Evolutionary conservation across 2,888 invertebrate species (phyloP).

Genomic region (Tipula confusa): DNA sequence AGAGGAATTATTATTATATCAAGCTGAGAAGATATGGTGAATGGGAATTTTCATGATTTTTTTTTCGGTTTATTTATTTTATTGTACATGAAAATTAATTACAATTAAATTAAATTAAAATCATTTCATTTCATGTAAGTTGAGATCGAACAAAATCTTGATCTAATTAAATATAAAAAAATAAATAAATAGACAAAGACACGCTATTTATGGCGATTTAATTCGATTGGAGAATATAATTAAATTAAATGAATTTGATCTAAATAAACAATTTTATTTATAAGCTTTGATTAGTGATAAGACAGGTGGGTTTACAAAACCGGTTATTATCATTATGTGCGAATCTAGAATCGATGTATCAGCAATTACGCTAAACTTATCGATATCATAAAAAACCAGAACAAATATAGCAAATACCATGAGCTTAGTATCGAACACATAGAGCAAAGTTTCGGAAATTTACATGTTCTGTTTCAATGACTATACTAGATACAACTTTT

Average conservation of each 20-base stretch:
- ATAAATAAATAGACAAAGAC: slow-evolving; percentile 25
- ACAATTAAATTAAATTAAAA: slow-evolving; percentile 15
- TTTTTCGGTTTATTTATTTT: neutral
- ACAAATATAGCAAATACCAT: no score
- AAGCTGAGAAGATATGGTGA: neutral
- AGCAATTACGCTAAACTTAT: no score
- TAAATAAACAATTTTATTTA: neutral
- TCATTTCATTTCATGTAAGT: neutral
- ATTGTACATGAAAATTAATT: slow-evolving; percentile 3
- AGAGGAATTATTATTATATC: neutral
- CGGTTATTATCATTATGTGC: no score
- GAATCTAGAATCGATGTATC: no score
- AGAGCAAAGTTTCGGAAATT: no score
- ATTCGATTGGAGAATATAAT: neutral
- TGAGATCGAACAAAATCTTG: neutral
- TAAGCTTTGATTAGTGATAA: neutral
- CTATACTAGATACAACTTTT: no score
- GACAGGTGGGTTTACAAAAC: no score
- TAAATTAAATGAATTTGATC: neutral
- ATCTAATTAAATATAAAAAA: neutral
- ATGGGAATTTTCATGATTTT: neutral
- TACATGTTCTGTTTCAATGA: no score
- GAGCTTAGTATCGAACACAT: no score
- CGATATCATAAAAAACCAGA: no score
- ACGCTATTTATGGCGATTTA: neutral